Evolutionary conservation across 2,888 invertebrate genomes (phyloP).

Genomic region (Nemapogon koenigi): DNA sequence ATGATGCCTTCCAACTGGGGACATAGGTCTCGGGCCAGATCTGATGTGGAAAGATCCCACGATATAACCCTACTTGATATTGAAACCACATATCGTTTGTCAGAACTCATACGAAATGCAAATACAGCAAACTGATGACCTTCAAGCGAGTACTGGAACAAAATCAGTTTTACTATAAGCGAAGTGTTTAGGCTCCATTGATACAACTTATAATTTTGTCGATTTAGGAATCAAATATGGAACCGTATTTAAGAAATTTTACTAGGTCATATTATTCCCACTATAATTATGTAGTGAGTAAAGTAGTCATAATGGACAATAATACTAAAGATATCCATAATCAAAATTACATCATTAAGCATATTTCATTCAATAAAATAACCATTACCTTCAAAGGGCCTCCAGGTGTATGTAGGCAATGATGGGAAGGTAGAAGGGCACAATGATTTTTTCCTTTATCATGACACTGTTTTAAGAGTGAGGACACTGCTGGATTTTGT

Average conservation of each 20-base stretch:
- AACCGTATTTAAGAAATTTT: too few relatives aligned
- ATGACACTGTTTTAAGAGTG: slow-evolving; percentile 90
- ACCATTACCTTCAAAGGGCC: slow-evolving; percentile 86
- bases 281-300: too few relatives aligned
- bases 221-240: too few relatives aligned
- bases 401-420: slow-evolving; percentile 98
- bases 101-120: slow-evolving; percentile 87
- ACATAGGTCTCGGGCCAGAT: slow-evolving; percentile 90
- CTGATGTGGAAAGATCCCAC: slow-evolving; percentile 96
- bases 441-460: slow-evolving; percentile 87
- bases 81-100: slow-evolving; percentile 92
- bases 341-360: too few relatives aligned
- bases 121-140: slow-evolving; percentile 98
- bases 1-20: slow-evolving; percentile 94
- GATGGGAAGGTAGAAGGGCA: slow-evolving; percentile 90
- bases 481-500: slow-evolving; percentile 78
- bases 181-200: too few relatives aligned
- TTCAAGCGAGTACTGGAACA: slow-evolving; percentile 87
- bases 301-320: too few relatives aligned
- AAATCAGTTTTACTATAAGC: neutral
- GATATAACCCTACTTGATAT: slow-evolving; percentile 97
- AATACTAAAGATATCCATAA: too few relatives aligned
- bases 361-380: neutral
- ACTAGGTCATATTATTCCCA: too few relatives aligned
- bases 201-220: too few relatives aligned